Percentiles rank a stretch among this genome's conserved stretches.
phyloP scores from a whole-genome alignment of 2,797 vertebrate species.

The Diplodus puntazzo region DNA sequence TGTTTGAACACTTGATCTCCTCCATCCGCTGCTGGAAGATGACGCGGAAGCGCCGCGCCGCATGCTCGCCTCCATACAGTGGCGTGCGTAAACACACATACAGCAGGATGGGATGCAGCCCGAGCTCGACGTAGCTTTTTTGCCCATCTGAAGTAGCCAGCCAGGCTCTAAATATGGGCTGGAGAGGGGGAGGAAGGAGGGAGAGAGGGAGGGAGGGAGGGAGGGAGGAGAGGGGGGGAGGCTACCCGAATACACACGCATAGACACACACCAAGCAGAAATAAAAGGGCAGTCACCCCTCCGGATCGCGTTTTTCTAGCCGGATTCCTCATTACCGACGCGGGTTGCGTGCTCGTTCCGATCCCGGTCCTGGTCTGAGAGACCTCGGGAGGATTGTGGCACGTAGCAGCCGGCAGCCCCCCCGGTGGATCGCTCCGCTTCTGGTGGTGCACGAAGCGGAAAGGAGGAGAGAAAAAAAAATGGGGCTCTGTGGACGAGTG shows the following conservation, averaged over 20 bases:
- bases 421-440: conserved; percentile 60
- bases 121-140: conserved; percentile 71
- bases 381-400: conserved; percentile 56
- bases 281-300: conserved; percentile 66
- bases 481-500: conserved; percentile 1
- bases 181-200: conserved; percentile 27
- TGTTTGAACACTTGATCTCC: conserved; percentile 33
- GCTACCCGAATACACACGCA: conserved; percentile 25
- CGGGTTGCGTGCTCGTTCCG: conserved; percentile 40
- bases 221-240: neutral
- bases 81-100: conserved; percentile 9
- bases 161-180: conserved; percentile 77
- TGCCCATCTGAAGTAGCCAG: conserved; percentile 80
- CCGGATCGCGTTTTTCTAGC: conserved; percentile 51
- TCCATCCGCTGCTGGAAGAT: conserved; percentile 20
- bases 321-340: conserved; percentile 55
- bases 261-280: conserved; percentile 22
- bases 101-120: conserved; percentile 68
- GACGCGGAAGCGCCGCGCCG: conserved; percentile 22
- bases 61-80: neutral
- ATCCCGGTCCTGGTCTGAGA: conserved; percentile 44
- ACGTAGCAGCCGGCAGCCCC: conserved; percentile 59
- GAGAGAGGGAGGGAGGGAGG: conserved; percentile 5
- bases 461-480: conserved; percentile 43
- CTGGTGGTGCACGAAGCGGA: conserved; percentile 70